These are phyloP conservation scores for Cryptocephalus moraei DNA, from an alignment of 2,888 invertebrate species.

Conservation along the genomic window DNA sequence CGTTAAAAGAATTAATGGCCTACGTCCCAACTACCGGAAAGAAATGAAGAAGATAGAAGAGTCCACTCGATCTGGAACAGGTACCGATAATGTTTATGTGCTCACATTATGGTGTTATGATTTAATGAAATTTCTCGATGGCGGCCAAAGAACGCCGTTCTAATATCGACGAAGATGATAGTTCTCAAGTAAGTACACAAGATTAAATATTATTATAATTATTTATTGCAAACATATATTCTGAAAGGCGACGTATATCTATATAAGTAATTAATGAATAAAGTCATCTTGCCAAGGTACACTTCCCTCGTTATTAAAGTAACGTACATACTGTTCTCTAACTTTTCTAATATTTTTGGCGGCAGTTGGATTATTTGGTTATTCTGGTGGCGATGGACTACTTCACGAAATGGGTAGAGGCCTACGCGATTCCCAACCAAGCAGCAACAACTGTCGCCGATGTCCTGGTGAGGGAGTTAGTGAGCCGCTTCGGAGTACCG, in stretches of 20 bases:
- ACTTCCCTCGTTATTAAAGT: conserved; percentile 6
- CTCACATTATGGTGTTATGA: not conserved
- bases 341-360: conserved; percentile 6
- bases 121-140: too few relatives aligned
- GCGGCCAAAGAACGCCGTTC: too few relatives aligned
- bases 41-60: conserved; percentile 1
- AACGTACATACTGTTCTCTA: too few relatives aligned
- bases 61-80: conserved; percentile 1
- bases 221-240: not conserved
- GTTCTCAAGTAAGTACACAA: too few relatives aligned
- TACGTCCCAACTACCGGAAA: conserved; percentile 3
- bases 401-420: too few relatives aligned
- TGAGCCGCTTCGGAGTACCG: too few relatives aligned
- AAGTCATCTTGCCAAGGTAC: conserved; percentile 6
- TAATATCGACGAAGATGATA: too few relatives aligned
- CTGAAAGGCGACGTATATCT: not conserved
- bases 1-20: conserved; percentile 5
- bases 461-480: too few relatives aligned
- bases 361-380: conserved; percentile 3
- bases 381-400: too few relatives aligned
- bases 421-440: too few relatives aligned
- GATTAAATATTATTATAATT: not conserved
- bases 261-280: not conserved
- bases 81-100: not conserved
- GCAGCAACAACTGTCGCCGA: too few relatives aligned